A percentile compares a stretch with the other conserved stretches of the same genome.
Conservation (phyloP, 1,140 invertebrate species). For the Drosophila kanapiae region DNA sequence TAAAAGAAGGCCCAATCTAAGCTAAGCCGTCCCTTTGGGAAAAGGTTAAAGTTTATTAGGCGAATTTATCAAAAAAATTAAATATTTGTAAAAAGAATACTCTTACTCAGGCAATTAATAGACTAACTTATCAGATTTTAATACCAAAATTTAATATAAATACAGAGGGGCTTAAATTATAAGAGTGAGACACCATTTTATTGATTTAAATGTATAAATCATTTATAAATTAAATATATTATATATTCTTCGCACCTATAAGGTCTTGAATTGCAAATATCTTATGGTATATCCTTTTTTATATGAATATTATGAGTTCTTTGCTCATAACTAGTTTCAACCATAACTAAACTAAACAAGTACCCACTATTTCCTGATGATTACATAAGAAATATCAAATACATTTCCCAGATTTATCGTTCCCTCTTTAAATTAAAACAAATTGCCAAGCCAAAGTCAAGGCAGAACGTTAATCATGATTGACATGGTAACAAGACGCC, state of each 20-base stretch:
- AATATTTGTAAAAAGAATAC: neutral
- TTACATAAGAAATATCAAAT: neutral
- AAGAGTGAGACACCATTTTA: too few relatives aligned
- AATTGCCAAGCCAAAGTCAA: conserved; percentile 67
- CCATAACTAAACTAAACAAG: neutral
- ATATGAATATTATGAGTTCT: too few relatives aligned
- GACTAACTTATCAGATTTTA: too few relatives aligned
- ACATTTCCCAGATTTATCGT: conserved; percentile 15
- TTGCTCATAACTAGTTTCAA: neutral
- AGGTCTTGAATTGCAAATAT: too few relatives aligned
- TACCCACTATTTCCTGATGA: neutral
- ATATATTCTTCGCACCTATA: too few relatives aligned
- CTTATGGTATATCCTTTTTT: too few relatives aligned
- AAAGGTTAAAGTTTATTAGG: conserved; percentile 7
- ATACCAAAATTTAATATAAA: too few relatives aligned
- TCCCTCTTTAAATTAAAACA: conserved; percentile 62
- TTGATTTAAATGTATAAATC: too few relatives aligned
- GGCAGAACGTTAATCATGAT: conserved; percentile 66
- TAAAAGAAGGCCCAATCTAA: conserved; percentile 31
- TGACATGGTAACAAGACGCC: conserved; percentile 45
- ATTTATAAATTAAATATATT: too few relatives aligned
- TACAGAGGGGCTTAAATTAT: too few relatives aligned
- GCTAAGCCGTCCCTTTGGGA: conserved; percentile 7
- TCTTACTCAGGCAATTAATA: too few relatives aligned
- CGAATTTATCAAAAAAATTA: neutral